Percentiles rank a stretch among this genome's conserved stretches.
phyloP scores from a whole-genome alignment of 2,888 invertebrate species.

The Agrochola litura region DNA sequence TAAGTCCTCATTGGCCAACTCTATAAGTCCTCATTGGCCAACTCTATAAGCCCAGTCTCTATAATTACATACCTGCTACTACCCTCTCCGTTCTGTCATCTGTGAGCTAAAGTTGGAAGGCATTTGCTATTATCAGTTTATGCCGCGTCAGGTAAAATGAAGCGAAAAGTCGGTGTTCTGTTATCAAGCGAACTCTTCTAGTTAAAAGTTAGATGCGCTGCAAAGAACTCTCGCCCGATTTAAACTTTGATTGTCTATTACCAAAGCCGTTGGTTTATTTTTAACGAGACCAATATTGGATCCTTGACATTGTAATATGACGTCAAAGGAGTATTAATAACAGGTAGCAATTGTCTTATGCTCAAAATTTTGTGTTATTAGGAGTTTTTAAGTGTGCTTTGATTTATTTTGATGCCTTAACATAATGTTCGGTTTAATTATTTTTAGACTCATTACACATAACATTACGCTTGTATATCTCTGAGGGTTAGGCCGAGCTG shows the following conservation, averaged over 20 bases:
- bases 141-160: slow-evolving; percentile 59
- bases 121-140: slow-evolving; percentile 58
- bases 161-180: slow-evolving; percentile 63
- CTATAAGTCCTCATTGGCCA: too few relatives aligned
- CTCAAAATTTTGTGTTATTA: background rate
- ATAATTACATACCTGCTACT: slow-evolving; percentile 1
- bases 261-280: slow-evolving; percentile 68
- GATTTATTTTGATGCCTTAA: background rate
- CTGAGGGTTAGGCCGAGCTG: background rate
- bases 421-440: background rate
- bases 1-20: too few relatives aligned
- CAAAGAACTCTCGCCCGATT: slow-evolving; percentile 73
- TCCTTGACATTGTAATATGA: slow-evolving; percentile 35
- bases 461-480: background rate
- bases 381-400: background rate
- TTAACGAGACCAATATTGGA: slow-evolving; percentile 66
- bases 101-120: slow-evolving; percentile 47
- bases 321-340: slow-evolving; percentile 25
- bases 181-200: slow-evolving; percentile 79
- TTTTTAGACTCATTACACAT: background rate
- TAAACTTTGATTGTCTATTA: slow-evolving; percentile 82
- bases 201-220: slow-evolving; percentile 79
- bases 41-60: background rate
- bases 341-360: slow-evolving; percentile 4
- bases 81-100: slow-evolving; percentile 19